Base-by-base conservation (phyloP, 1,140 invertebrate genomes). In the Mactra quadrangularis region DNA sequence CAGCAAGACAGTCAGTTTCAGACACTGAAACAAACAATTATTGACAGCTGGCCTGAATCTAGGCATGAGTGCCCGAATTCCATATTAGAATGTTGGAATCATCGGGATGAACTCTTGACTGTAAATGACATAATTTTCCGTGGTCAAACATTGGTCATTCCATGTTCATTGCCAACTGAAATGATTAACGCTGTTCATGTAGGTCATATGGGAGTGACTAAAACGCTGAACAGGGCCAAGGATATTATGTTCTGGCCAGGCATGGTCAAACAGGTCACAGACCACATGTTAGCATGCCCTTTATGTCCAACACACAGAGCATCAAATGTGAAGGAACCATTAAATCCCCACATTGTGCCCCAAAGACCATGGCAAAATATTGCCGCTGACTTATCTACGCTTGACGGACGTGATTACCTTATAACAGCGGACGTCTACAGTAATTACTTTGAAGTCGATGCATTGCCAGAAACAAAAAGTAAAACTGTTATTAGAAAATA, bases 371-470 rank as follows among this genome's bases (percentile, higher is more conserved):
- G 78, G 78, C 0, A 3, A 47, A 57, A 60, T 15, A 59, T 75
- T 22, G 53, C 68, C 35, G 25, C n/a, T 3, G 85, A 87, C 41
- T 45, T 87, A n/a, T 84, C 84, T 57, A 22, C 82, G 11, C 71
- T 86, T 2, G n/a, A 84, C 15, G 72, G 72, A 0, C 50, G 74
- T 35, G 31, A 84, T 57, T 87, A 86, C n/a, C 38, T 87, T 50
- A 27, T 87, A 1, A 50, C 53, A 3, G 62, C 75, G 7, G 86
- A 86, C 38, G 6, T 7, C 15, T 41, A 41, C 15, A 7, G 6
- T 6, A 41, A 35, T n/a, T 64, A 22, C 7, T 52, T 66, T 52
- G 74, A 77, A 62, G 33, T 77, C 25, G 74, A 52, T 41, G 7
- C 2, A 15, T 29, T 77, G 27, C 38, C 38, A 31, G 72, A 62